Conservation (phyloP, 2,888 invertebrate species). For the Stenodera caucasica region DNA sequence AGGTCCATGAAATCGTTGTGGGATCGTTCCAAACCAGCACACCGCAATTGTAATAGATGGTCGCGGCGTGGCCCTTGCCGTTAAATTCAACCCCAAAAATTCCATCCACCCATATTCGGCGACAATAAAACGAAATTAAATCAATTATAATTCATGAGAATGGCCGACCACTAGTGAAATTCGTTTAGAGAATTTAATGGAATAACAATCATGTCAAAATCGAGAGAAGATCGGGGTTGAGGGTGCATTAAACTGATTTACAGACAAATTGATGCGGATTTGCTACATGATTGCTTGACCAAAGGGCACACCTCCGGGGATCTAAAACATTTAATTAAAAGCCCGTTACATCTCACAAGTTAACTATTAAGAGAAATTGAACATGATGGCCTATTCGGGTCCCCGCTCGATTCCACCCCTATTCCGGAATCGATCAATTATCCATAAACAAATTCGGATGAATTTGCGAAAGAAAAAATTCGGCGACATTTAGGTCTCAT, state of each 20-base stretch:
- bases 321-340: constrained; percentile 51
- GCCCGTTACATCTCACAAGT: constrained; percentile 46
- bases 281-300: constrained; percentile 50
- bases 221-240: constrained; percentile 15
- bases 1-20: constrained; percentile 11
- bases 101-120: too few species aligned
- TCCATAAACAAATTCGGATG: neutral
- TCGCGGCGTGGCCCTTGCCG: constrained; percentile 12
- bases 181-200: constrained; percentile 27
- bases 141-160: too few species aligned
- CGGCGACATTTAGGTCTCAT: neutral
- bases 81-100: neutral
- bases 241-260: constrained; percentile 39
- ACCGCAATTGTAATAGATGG: constrained; percentile 20
- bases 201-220: constrained; percentile 34
- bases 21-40: neutral
- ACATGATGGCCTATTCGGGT: constrained; percentile 27
- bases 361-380: constrained; percentile 43
- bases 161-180: constrained; percentile 11
- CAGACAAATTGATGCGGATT: constrained; percentile 46
- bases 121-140: too few species aligned
- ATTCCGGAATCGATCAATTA: neutral
- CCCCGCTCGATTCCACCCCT: neutral
- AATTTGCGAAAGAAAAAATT: too few species aligned
- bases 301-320: constrained; percentile 50